Evolutionary conservation across 2,113 vertebrate species (phyloP).

Genomic region (Capreolus pygargus): DNA sequence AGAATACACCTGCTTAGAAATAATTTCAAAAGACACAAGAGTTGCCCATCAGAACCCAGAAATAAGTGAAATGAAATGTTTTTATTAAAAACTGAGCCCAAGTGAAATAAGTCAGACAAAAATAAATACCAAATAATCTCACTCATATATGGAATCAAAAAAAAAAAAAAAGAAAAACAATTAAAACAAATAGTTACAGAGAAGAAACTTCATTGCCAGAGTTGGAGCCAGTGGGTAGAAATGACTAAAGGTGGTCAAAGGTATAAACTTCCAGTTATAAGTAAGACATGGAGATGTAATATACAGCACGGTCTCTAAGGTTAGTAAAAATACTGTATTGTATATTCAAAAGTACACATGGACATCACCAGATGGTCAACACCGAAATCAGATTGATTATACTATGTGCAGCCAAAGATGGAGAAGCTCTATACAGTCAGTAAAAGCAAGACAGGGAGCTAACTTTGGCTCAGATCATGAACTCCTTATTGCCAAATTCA

Average conservation of each 20-base stretch:
- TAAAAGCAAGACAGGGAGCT: background rate
- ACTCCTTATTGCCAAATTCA: background rate
- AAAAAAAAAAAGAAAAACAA: background rate
- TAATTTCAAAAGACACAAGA: background rate
- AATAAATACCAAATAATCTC: background rate
- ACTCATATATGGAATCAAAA: background rate
- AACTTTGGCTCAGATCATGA: background rate
- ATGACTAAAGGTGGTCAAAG: background rate
- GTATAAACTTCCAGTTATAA: background rate
- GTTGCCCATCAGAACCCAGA: background rate
- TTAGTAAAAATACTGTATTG: background rate
- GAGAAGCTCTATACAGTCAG: background rate
- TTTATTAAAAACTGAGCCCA: constrained; percentile 16
- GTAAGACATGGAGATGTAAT: background rate
- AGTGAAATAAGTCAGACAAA: background rate
- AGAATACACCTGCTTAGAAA: background rate
- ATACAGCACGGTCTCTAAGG: background rate
- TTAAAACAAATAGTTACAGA: background rate
- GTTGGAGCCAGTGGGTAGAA: background rate
- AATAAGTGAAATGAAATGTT: background rate
- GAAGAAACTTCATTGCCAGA: background rate
- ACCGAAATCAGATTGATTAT: background rate
- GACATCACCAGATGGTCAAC: background rate
- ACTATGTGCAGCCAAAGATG: background rate
- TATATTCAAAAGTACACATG: background rate